Evolutionary conservation across 1,140 invertebrate genomes (phyloP).

Genomic region (Megathymus violae): DNA sequence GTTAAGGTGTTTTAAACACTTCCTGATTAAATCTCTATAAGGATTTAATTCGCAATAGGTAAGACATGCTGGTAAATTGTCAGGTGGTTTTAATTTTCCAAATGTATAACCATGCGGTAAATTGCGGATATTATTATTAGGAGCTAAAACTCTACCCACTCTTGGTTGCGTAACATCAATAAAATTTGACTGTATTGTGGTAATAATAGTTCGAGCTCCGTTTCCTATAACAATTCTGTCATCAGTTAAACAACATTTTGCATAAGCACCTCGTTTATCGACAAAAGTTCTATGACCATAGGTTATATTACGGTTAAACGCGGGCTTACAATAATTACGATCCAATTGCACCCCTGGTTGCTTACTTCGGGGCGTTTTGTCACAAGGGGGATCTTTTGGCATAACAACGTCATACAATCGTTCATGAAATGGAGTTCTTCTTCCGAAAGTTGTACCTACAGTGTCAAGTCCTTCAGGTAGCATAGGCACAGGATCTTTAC

Average conservation of each 20-base stretch:
- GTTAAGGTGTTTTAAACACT: constrained; percentile 77
- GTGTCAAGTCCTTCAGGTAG: constrained; percentile 79
- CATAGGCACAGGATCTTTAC: constrained; percentile 74
- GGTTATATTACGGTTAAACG: constrained; percentile 60
- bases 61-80: constrained; percentile 63
- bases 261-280: constrained; percentile 77
- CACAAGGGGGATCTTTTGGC: constrained; percentile 62
- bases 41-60: constrained; percentile 73
- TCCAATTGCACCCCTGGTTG: constrained; percentile 65
- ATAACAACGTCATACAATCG: constrained; percentile 65
- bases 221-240: constrained; percentile 65
- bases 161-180: constrained; percentile 58
- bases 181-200: constrained; percentile 72
- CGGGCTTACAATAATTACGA: constrained; percentile 70
- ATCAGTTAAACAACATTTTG: constrained; percentile 76
- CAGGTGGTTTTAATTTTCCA: constrained; percentile 66
- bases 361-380: constrained; percentile 69
- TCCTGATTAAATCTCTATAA: constrained; percentile 60
- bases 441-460: constrained; percentile 77
- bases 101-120: constrained; percentile 77
- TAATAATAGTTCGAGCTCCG: constrained; percentile 52
- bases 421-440: constrained; percentile 58
- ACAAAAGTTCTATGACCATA: constrained; percentile 75
- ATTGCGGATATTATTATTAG: constrained; percentile 75
- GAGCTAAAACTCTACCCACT: constrained; percentile 71